phyloP scores from a whole-genome alignment of 2,797 vertebrate genomes.

The Enteromius argenteus region DNA sequence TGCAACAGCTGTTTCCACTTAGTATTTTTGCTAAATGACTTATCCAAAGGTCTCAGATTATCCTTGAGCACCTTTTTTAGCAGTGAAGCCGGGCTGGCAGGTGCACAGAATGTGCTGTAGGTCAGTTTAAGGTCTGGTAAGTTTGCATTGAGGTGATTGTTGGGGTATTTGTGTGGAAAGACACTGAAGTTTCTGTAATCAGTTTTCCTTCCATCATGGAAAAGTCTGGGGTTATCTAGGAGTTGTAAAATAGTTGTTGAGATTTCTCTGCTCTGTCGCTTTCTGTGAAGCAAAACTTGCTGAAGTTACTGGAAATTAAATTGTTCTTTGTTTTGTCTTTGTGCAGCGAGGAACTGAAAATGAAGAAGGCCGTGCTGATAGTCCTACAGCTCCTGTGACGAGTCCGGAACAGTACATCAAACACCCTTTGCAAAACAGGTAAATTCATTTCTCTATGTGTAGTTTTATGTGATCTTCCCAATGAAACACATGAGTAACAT shows the following conservation, averaged over 20 bases:
- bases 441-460: constrained; percentile 27
- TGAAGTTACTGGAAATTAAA: not conserved
- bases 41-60: not conserved
- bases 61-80: not conserved
- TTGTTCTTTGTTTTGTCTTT: constrained; percentile 25
- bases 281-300: not conserved
- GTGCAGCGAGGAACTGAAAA: constrained; percentile 79
- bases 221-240: not conserved
- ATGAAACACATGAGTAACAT: not conserved
- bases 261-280: not conserved
- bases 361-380: constrained; percentile 73
- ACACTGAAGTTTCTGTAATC: not conserved
- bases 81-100: not conserved
- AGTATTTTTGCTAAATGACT: not conserved
- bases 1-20: constrained; percentile 18
- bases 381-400: constrained; percentile 69
- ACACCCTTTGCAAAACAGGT: constrained; percentile 86
- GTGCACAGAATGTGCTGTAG: not conserved
- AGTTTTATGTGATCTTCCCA: not conserved
- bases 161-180: not conserved
- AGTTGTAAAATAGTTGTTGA: not conserved
- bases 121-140: not conserved
- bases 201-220: not conserved
- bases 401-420: constrained; percentile 83
- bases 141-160: not conserved